These are phyloP conservation scores for Ascidia mentula DNA, from an alignment of 23 tunicate genomes.

Conservation along the genomic window DNA sequence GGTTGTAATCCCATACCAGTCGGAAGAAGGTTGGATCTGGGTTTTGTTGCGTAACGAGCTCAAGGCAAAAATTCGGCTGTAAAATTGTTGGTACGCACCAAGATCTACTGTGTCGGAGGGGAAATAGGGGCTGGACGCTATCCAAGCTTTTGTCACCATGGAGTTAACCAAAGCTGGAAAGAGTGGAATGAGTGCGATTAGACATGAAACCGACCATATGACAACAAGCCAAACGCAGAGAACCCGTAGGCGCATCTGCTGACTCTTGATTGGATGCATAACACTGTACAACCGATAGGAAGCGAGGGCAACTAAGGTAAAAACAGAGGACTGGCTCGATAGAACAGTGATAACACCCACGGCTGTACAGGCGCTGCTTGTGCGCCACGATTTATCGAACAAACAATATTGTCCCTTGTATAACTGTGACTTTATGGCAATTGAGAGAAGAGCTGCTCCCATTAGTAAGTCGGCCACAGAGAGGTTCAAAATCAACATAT, in stretches of 20 bases:
- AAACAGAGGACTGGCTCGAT: slow-evolving; percentile 43
- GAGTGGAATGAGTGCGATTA: slow-evolving; percentile 26
- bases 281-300: slow-evolving; percentile 21
- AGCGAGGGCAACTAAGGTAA: slow-evolving; percentile 27
- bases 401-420: slow-evolving; percentile 29
- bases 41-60: background rate
- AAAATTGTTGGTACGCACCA: background rate
- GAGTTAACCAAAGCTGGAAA: background rate
- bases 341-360: slow-evolving; percentile 34
- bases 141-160: slow-evolving; percentile 17
- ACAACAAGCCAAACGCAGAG: background rate
- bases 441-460: slow-evolving; percentile 35
- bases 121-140: background rate
- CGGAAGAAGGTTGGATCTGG: background rate
- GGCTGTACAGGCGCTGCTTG: slow-evolving; percentile 3
- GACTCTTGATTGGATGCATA: slow-evolving; percentile 14
- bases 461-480: slow-evolving; percentile 51
- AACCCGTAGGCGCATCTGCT: slow-evolving; percentile 1
- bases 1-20: slow-evolving; percentile 7
- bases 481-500: slow-evolving; percentile 26
- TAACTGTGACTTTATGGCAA: slow-evolving; percentile 7
- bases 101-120: background rate
- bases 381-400: slow-evolving; percentile 32
- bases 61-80: slow-evolving; percentile 4
- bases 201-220: slow-evolving; percentile 7